Evolutionary conservation across 1,140 invertebrate species (phyloP).

Genomic region (Schlechtendalia chinensis): DNA sequence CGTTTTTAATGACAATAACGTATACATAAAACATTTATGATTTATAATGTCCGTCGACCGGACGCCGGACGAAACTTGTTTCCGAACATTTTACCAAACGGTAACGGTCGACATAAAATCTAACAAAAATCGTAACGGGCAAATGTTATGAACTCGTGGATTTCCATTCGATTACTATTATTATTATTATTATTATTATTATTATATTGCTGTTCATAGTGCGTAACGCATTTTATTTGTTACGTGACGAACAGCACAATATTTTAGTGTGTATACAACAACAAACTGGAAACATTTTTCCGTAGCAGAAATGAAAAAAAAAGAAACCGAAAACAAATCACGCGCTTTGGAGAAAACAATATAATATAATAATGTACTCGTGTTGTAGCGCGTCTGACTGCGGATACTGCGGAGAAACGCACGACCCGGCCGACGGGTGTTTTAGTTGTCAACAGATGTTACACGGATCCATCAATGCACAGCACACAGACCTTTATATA

Average conservation of each 20-base stretch:
- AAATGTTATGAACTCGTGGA: not conserved
- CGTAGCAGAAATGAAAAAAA: not conserved
- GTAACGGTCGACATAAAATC: no score
- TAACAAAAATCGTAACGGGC: not conserved
- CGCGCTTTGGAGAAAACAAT: not conserved
- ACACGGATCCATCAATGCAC: conserved; percentile 19
- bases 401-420: not conserved
- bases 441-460: conserved; percentile 47
- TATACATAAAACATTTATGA: no score
- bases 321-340: no score
- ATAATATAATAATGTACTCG: no score
- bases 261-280: not conserved
- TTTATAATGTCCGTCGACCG: no score
- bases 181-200: no score
- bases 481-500: not conserved
- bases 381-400: no score
- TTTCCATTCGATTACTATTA: no score
- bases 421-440: not conserved
- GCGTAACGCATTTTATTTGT: no score
- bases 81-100: not conserved
- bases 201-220: no score
- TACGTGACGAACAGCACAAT: no score
- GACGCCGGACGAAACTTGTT: not conserved
- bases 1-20: no score
- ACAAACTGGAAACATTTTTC: not conserved